Evolutionary conservation across 2,113 vertebrate genomes (phyloP).

Genomic region (Gambusia affinis): DNA sequence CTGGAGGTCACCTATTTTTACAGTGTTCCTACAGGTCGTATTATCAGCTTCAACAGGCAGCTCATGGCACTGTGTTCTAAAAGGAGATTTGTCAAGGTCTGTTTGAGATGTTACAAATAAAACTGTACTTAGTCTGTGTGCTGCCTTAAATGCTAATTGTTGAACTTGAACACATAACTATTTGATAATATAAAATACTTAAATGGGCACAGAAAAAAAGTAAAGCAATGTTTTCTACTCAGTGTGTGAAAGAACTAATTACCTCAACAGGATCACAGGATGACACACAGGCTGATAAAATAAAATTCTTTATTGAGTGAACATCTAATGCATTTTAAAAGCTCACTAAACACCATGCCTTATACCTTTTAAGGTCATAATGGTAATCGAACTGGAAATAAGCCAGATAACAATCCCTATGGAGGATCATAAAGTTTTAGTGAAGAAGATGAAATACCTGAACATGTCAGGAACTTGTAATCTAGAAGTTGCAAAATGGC

Average conservation of each 20-base stretch:
- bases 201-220: no score
- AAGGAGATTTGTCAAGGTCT: not conserved
- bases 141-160: not conserved
- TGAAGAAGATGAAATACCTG: constrained; percentile 2
- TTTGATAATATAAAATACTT: not conserved
- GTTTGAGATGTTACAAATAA: not conserved
- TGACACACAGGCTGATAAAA: not conserved
- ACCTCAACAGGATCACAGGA: not conserved
- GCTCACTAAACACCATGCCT: not conserved
- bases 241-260: not conserved
- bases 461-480: not conserved
- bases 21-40: not conserved
- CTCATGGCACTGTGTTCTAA: not conserved
- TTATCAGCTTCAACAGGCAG: not conserved
- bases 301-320: not conserved
- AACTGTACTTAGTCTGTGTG: not conserved
- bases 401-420: not conserved
- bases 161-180: not conserved
- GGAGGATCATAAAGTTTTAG: constrained; percentile 3
- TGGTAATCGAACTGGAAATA: constrained; percentile 2
- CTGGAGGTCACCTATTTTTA: constrained; percentile 19
- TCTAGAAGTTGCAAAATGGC: constrained; percentile 1
- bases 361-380: not conserved
- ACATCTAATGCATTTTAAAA: not conserved
- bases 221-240: not conserved